These are phyloP conservation scores for Myotis pilosus DNA, from an alignment of 2,797 vertebrate genomes.

Conservation along the genomic window DNA sequence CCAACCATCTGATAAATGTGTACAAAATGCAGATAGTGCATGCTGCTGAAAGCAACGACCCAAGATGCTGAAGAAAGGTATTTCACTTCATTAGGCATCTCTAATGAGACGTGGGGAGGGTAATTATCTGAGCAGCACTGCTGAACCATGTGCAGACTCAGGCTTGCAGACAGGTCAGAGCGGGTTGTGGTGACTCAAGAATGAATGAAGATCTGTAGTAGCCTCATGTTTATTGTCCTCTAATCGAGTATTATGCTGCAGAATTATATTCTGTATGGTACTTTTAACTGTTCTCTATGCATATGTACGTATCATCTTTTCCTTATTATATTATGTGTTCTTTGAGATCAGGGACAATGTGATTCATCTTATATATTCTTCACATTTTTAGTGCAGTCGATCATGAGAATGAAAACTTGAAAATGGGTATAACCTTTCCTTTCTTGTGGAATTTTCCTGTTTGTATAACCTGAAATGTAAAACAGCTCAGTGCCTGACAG, in stretches of 20 bases:
- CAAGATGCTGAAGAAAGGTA: neutral
- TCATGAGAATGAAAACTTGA: neutral
- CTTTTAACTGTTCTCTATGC: neutral
- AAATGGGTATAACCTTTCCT: neutral
- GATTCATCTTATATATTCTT: neutral
- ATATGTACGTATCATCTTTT: neutral
- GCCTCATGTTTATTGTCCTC: neutral
- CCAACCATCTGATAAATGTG: neutral
- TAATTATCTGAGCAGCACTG: neutral
- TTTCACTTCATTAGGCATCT: neutral
- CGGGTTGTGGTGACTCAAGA: neutral
- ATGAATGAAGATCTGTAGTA: neutral
- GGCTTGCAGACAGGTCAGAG: neutral
- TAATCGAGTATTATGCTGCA: neutral
- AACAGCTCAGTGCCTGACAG: neutral
- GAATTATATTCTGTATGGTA: neutral
- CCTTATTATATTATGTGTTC: neutral
- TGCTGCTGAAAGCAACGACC: neutral
- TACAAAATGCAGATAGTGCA: neutral
- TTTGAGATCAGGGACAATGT: neutral
- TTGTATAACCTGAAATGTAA: neutral
- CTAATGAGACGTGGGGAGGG: constrained; percentile 1
- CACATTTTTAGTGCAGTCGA: neutral
- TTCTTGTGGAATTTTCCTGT: neutral
- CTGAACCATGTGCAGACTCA: neutral